These are phyloP conservation scores for Hippocampus zosterae DNA, from an alignment of 2,113 vertebrate genomes.

Conservation along the genomic window DNA sequence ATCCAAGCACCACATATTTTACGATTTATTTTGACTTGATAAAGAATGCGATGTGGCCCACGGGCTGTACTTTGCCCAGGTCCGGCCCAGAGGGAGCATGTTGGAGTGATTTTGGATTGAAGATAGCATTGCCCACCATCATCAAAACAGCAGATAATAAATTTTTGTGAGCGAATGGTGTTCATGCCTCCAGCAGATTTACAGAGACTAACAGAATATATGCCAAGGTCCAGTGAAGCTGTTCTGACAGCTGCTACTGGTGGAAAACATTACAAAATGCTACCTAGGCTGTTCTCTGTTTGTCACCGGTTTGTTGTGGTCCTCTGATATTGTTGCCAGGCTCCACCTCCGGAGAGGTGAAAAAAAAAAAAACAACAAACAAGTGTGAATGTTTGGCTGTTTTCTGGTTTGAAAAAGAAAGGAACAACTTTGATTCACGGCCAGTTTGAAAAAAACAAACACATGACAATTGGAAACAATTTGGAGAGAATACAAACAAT, in stretches of 20 bases:
- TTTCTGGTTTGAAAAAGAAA: slow-evolving; percentile 8
- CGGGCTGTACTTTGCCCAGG: not conserved
- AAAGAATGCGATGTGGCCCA: not conserved
- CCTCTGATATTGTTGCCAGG: slow-evolving; percentile 51
- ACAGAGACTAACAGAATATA: not conserved
- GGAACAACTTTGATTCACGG: slow-evolving; percentile 27
- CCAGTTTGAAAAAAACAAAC: slow-evolving; percentile 46
- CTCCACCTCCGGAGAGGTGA: slow-evolving; percentile 31
- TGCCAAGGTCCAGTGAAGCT: slow-evolving; percentile 1
- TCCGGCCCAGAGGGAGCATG: not conserved
- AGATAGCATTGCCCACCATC: not conserved
- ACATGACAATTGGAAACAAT: slow-evolving; percentile 53
- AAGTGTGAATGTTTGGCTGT: slow-evolving; percentile 5
- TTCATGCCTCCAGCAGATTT: not conserved
- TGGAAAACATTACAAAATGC: slow-evolving; percentile 5
- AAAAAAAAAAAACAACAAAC: slow-evolving; percentile 8
- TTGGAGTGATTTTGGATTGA: not conserved
- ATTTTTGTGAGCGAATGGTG: not conserved
- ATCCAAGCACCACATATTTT: not conserved
- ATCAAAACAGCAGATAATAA: not conserved
- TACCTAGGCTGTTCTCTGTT: not conserved
- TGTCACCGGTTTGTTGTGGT: not conserved
- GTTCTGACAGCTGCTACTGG: not conserved
- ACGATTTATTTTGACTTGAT: not conserved
- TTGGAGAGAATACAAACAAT: slow-evolving; percentile 39